Conservation (phyloP, 2,113 vertebrate genomes). For the Asarcornis scutulata region DNA sequence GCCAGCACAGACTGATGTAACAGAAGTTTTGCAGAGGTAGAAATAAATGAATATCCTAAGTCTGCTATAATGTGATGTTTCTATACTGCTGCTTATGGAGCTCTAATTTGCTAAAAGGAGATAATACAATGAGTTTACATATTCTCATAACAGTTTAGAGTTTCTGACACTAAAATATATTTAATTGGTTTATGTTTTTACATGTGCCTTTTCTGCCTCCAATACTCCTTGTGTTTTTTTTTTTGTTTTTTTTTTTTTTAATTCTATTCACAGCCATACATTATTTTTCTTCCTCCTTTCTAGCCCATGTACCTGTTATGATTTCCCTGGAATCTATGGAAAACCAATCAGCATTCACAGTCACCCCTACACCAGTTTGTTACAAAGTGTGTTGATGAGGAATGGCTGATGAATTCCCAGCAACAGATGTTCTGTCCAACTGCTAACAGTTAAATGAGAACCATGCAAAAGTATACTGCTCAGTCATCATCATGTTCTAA, state of each 20-base stretch:
- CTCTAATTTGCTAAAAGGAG: background rate
- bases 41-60: background rate
- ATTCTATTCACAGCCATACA: fast-evolving
- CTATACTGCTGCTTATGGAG: background rate
- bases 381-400: constrained; percentile 37
- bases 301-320: background rate
- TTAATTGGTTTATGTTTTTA: background rate
- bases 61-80: background rate
- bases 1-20: background rate
- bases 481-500: constrained; percentile 21
- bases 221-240: background rate
- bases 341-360: background rate
- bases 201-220: background rate
- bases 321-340: background rate
- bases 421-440: constrained; percentile 55
- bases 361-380: background rate
- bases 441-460: constrained; percentile 6
- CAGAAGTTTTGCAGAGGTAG: background rate
- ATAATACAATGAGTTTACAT: background rate
- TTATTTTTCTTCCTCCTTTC: background rate
- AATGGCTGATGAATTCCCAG: constrained; percentile 48
- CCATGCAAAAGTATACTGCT: background rate
- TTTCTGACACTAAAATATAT: background rate
- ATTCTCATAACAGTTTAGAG: background rate
- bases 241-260: background rate